Conservation (phyloP, 2,113 vertebrate genomes). For the Rallus limicola region DNA sequence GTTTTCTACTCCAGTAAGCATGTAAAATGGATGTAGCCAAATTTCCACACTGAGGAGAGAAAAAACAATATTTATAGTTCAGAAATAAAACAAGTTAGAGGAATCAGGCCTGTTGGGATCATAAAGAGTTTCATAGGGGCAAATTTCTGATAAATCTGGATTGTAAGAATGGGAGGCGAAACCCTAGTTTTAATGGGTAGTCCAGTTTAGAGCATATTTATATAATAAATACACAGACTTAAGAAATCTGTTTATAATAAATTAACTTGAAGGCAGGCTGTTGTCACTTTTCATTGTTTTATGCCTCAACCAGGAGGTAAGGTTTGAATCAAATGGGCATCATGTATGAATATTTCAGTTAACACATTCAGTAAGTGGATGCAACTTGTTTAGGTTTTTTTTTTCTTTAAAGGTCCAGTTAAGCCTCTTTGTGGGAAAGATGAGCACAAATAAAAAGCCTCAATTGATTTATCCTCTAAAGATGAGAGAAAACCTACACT, state of each 20-base stretch:
- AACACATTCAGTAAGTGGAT: conserved; percentile 35
- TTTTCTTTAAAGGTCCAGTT: neutral
- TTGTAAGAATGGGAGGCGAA: conserved; percentile 42
- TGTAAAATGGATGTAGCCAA: conserved; percentile 78
- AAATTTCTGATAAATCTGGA: conserved; percentile 64
- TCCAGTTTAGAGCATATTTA: conserved; percentile 53
- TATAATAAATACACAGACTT: conserved; percentile 66
- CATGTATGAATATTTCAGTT: conserved; percentile 17
- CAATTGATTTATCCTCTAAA: neutral
- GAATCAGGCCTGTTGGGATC: conserved; percentile 70
- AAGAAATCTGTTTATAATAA: conserved; percentile 62
- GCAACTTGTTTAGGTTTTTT: neutral
- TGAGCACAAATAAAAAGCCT: neutral
- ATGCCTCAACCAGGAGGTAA: conserved; percentile 17
- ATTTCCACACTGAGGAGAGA: conserved; percentile 75
- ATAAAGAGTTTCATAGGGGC: conserved; percentile 71
- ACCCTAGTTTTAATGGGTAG: conserved; percentile 52
- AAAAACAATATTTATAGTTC: conserved; percentile 84
- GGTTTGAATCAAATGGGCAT: conserved; percentile 9
- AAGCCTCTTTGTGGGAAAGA: neutral
- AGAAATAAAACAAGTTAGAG: conserved; percentile 79
- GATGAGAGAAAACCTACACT: neutral
- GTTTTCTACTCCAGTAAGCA: conserved; percentile 82
- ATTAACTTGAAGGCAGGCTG: conserved; percentile 49
- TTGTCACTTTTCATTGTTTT: conserved; percentile 44